Base-by-base conservation (phyloP, 1,140 invertebrate species). In the Pseudomyrmex gracilis region DNA sequence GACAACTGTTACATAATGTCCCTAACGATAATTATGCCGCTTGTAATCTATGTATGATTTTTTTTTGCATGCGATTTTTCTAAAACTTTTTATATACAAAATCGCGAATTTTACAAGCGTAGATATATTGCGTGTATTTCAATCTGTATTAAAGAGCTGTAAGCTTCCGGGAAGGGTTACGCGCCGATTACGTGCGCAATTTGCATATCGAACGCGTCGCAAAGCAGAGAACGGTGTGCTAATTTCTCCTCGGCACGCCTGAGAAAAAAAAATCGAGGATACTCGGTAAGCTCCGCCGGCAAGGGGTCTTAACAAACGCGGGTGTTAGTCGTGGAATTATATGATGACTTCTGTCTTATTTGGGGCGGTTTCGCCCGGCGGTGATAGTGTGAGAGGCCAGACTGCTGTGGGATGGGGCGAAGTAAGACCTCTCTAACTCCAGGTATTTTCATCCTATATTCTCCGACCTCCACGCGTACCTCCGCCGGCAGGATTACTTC, bases 401-500 rank as follows among this genome's bases (percentile, higher is more conserved):
- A 66, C 58, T 43, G n/a, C 45, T 49, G 34, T 34, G 8, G 85
- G 85, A 84, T 61, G 85, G 82, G 84, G 70, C 70, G 34, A 63
- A 88, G 90, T 93, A 93, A 94, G 93, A 93, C 92, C 92, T 93
- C 84, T 91, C 93, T 93, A 94, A 94, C 93, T 94, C 93, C 90
- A 93, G 93, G 93, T 94, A 94, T 94, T 94, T 94, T 94, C 93
- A 93, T 94, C 93, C 93, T 93, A 94, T 94, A 94, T 94, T 93
- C 90, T 83, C 89, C 89, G 89, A 90, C 91, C 92, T 91, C 84
- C 83, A 84, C 76, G 45, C 66, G 17, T 89, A 67, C 87, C 80
- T 34, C 4, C 34, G 71, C 70, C 84, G 83, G 87, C 90, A 91
- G 93, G 93, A 94, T 94, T 94, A 94, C 92, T 94, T 87, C 80